phyloP scores from a whole-genome alignment of 2,888 invertebrate genomes.

The Rosalia funebris region DNA sequence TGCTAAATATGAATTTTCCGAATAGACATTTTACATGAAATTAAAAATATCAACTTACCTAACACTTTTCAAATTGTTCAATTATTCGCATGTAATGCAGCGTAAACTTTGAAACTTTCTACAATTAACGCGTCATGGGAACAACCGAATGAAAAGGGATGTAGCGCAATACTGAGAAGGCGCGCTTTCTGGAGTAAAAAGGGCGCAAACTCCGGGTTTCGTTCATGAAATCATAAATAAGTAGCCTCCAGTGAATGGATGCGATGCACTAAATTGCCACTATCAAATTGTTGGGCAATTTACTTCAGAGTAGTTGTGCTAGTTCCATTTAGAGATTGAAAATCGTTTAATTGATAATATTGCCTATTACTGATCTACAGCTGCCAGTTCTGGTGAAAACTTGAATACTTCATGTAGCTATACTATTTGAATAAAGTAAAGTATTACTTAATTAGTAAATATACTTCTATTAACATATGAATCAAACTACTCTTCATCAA shows the following conservation, averaged over 20 bases:
- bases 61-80: not conserved
- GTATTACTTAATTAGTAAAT: too few relatives aligned
- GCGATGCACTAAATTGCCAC: not conserved
- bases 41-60: not conserved
- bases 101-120: slow-evolving; percentile 15
- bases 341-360: too few relatives aligned
- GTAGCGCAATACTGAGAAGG: slow-evolving; percentile 14
- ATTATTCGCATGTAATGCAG: not conserved
- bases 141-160: slow-evolving; percentile 5
- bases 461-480: too few relatives aligned
- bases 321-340: too few relatives aligned
- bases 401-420: too few relatives aligned
- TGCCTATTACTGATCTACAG: too few relatives aligned
- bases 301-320: not conserved
- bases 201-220: slow-evolving; percentile 21
- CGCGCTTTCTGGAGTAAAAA: slow-evolving; percentile 10
- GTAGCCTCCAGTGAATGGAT: not conserved
- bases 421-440: too few relatives aligned
- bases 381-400: too few relatives aligned
- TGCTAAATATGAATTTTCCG: too few relatives aligned
- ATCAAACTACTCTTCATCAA: too few relatives aligned
- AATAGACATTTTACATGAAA: not conserved
- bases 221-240: slow-evolving; percentile 3
- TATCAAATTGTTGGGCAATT: not conserved
- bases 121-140: not conserved